Evolutionary conservation across 2,797 vertebrate species (phyloP), one percentile per base, ranked within the genome.

Genomic region (Takifugu ocellatus): DNA sequence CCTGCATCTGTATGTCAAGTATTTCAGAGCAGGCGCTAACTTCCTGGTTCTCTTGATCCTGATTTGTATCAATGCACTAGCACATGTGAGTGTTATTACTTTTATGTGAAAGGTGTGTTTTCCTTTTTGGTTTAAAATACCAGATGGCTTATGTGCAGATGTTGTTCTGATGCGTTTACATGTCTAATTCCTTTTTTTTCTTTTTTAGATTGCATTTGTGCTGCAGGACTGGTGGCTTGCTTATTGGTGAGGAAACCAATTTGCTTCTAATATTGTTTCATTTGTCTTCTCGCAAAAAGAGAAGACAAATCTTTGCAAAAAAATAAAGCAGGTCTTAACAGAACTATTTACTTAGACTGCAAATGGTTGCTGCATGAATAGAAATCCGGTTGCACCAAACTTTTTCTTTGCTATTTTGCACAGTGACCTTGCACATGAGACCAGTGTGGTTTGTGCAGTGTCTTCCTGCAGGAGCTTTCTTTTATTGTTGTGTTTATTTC

Each of bases 191-290:
- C 82, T 25, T 78, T 71, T 56, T 25, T 29, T 17, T 24, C 63
- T 72, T 12, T 44, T 83, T 51, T 77, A 98, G 94, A 87, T 92
- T 27, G 66, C 90, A 15, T 96, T 92, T 68, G 82, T 96, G 54
- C 89, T 97, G 0, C 94, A 95, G 77, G 95, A 96, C 72, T 96
- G 94, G 93, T 97, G 95, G 96, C 92, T 97, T 57, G 94, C 94
- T 15, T 82, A 87, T 58, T 98, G 94, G 95, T 97, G 79, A 92
- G 94, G 21, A 74, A 63, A 66, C 67, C 36, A 3, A 39, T 14
- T 11, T 12, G 9, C 14, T 39, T 14, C 36, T 14, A 1, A 11
- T 12, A 10, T 39, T 39, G 36, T 39, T 14, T 14, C 12, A 39
- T 14, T 39, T 39, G 36, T 39, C 12, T 39, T 12, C 36, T 12